A percentile compares a stretch with the other conserved stretches of the same genome.
Conservation (phyloP, 2,113 vertebrate genomes). For the Stigmatopora nigra region DNA sequence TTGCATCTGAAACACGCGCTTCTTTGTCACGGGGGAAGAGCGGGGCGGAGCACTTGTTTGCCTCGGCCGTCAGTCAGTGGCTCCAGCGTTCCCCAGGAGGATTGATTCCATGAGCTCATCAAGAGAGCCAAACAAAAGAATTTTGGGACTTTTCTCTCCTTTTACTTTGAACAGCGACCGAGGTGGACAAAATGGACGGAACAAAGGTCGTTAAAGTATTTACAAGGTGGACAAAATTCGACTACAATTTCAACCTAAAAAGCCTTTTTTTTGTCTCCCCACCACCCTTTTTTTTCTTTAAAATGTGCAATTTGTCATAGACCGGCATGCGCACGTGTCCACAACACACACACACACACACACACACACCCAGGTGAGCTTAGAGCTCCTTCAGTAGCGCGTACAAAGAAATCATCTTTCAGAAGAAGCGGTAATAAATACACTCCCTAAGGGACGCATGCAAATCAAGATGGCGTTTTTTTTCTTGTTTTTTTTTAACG, state of each 20-base stretch:
- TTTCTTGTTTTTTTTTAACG: too few species aligned
- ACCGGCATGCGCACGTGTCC: constrained; percentile 76
- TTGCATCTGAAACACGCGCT: constrained; percentile 36
- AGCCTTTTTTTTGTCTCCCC: constrained; percentile 39
- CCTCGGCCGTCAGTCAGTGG: too few species aligned
- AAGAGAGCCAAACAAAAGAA: background rate
- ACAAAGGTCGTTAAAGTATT: constrained; percentile 89
- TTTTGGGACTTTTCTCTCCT: constrained; percentile 11
- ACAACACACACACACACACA: constrained; percentile 62
- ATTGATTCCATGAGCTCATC: too few species aligned
- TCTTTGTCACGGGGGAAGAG: background rate
- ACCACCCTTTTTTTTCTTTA: constrained; percentile 32
- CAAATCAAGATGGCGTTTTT: constrained; percentile 24
- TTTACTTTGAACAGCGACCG: constrained; percentile 68
- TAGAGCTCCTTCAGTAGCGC: constrained; percentile 60
- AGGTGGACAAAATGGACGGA: constrained; percentile 75
- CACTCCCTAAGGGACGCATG: constrained; percentile 81
- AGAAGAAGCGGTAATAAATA: constrained; percentile 69
- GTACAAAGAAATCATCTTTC: constrained; percentile 67
- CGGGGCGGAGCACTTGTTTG: too few species aligned
- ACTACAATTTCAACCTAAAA: constrained; percentile 77
- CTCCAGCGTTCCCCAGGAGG: too few species aligned
- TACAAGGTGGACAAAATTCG: constrained; percentile 80
- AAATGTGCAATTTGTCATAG: constrained; percentile 81
- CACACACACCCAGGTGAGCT: constrained; percentile 52